These are phyloP conservation scores for Empidonax alnorum DNA, from an alignment of 2,113 vertebrate species.

Conservation along the genomic window DNA sequence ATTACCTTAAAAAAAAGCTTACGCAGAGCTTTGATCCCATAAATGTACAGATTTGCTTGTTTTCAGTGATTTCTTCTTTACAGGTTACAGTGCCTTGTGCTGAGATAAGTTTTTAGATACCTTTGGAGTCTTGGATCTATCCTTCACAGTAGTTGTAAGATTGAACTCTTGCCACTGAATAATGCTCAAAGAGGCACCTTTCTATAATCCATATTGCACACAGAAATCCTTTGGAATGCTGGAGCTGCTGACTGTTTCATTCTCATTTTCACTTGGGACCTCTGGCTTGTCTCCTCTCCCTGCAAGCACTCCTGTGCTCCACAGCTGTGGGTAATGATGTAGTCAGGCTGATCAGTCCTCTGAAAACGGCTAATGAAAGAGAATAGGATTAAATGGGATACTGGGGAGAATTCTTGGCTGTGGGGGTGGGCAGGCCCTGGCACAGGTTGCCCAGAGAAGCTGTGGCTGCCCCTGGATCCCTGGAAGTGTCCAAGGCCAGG, in stretches of 20 bases:
- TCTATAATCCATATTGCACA: background rate
- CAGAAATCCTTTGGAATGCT: background rate
- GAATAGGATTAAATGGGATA: background rate
- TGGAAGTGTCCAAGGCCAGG: background rate
- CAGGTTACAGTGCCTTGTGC: background rate
- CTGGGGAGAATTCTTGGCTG: accelerated
- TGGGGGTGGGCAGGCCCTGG: background rate
- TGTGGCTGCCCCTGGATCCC: background rate
- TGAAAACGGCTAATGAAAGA: background rate
- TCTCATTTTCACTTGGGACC: background rate
- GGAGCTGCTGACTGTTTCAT: background rate
- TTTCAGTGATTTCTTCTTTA: background rate
- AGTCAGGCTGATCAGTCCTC: background rate
- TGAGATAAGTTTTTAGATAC: background rate
- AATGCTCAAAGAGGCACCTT: background rate
- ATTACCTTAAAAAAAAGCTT: constrained; percentile 26
- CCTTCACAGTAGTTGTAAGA: background rate
- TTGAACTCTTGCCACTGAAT: background rate
- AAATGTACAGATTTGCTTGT: background rate
- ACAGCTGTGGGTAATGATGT: background rate
- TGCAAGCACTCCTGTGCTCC: background rate
- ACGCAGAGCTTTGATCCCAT: background rate
- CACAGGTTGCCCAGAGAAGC: background rate
- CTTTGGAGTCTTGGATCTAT: background rate
- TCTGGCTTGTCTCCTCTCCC: background rate